These are phyloP conservation scores for Ephydatia muelleri DNA, from an alignment of 37 sponge, comb jelly and placozoan species.

Conservation along the genomic window DNA sequence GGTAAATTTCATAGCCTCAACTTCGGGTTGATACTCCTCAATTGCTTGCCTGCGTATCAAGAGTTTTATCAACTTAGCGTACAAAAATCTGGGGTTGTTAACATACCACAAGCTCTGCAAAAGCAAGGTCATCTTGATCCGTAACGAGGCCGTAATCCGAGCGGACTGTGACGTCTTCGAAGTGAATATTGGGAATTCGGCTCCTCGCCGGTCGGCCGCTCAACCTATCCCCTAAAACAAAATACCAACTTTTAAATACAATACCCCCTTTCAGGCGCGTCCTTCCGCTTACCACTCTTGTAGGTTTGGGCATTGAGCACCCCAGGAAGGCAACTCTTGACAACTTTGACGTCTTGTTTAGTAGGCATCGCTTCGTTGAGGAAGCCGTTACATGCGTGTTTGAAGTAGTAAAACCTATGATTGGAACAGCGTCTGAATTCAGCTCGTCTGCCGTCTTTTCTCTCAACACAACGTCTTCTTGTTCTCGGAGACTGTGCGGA, in stretches of 20 bases:
- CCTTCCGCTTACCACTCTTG: neutral
- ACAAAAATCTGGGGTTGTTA: neutral
- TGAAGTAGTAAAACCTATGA: neutral
- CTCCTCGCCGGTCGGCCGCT: conserved; percentile 1
- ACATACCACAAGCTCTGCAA: neutral
- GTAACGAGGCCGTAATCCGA: neutral
- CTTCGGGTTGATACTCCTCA: neutral
- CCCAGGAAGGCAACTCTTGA: neutral
- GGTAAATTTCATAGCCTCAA: neutral
- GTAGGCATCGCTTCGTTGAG: neutral
- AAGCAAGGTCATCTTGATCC: neutral
- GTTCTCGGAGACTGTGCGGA: neutral
- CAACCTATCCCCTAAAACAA: neutral
- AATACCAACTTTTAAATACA: neutral
- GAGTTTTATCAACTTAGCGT: neutral
- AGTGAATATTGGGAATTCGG: neutral
- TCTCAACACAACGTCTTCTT: neutral
- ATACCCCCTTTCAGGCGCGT: neutral
- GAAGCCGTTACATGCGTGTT: neutral
- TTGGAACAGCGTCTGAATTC: conserved; percentile 1
- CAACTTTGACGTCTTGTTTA: neutral
- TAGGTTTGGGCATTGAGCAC: neutral
- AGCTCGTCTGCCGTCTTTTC: neutral
- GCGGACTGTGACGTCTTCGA: neutral
- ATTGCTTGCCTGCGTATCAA: neutral